Conservation (phyloP, 2,888 invertebrate genomes). For the Julus scandinavius region DNA sequence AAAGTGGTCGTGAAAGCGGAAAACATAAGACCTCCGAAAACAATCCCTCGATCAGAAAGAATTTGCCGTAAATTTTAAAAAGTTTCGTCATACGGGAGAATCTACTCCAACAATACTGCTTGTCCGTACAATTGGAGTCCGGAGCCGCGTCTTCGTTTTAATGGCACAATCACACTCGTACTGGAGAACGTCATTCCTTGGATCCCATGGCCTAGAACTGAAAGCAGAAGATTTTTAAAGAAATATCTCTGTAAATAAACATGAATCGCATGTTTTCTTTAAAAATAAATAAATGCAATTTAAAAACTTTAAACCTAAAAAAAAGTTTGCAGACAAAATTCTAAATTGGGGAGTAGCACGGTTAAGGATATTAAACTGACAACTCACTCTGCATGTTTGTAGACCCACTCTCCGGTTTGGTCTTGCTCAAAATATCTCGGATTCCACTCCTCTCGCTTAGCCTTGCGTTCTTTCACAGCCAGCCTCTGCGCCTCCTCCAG, state of each 20-base stretch:
- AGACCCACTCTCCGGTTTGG: conserved; percentile 75
- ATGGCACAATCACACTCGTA: conserved; percentile 86
- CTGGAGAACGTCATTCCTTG: conserved; percentile 84
- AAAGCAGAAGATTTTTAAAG: neutral
- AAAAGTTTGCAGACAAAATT: too few species aligned
- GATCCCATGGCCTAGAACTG: conserved; percentile 85
- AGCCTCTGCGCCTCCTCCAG: conserved; percentile 88
- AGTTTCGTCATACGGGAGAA: conserved; percentile 19
- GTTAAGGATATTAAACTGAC: neutral
- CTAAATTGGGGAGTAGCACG: too few species aligned
- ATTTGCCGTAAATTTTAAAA: neutral
- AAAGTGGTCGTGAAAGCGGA: too few species aligned
- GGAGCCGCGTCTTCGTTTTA: conserved; percentile 79
- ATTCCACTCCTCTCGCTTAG: conserved; percentile 75
- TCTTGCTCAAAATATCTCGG: conserved; percentile 79
- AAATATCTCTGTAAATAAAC: too few species aligned
- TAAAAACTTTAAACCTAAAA: too few species aligned
- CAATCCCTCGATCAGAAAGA: neutral
- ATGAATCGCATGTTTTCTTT: too few species aligned
- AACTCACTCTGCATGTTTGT: conserved; percentile 77
- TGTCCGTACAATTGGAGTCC: conserved; percentile 78
- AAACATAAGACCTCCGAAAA: neutral
- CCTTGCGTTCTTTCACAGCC: conserved; percentile 76
- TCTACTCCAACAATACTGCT: conserved; percentile 70
- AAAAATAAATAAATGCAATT: too few species aligned